These are phyloP conservation scores for Drosophila mettleri DNA, from an alignment of 2,888 invertebrate species.

Conservation along the genomic window DNA sequence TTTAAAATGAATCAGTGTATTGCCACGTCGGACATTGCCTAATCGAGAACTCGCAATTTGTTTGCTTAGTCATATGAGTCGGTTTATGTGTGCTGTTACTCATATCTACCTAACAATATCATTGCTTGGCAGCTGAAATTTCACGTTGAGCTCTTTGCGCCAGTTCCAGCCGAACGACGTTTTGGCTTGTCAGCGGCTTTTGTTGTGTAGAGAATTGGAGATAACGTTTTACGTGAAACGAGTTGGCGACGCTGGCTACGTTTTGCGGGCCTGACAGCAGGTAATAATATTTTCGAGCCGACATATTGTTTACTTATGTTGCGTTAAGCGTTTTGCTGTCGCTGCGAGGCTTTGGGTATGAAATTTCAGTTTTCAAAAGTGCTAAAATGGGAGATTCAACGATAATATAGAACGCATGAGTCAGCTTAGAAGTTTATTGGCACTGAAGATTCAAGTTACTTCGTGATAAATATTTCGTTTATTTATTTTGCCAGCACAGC, in stretches of 20 bases:
- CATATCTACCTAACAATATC: slow-evolving; percentile 15
- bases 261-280: not conserved
- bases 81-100: slow-evolving; percentile 6
- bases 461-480: slow-evolving; percentile 13
- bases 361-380: slow-evolving; percentile 45
- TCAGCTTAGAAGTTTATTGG: slow-evolving; percentile 51
- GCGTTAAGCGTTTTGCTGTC: slow-evolving; percentile 22
- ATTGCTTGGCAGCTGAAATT: slow-evolving; percentile 49
- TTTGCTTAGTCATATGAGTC: slow-evolving; percentile 20
- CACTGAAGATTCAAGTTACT: slow-evolving; percentile 10
- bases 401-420: slow-evolving; percentile 22
- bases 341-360: slow-evolving; percentile 27
- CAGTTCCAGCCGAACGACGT: slow-evolving; percentile 14
- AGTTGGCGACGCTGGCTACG: not conserved
- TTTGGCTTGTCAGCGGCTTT: slow-evolving; percentile 31
- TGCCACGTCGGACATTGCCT: not conserved
- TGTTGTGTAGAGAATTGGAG: slow-evolving; percentile 17
- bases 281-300: slow-evolving; percentile 9
- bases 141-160: slow-evolving; percentile 44
- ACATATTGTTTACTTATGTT: slow-evolving; percentile 4
- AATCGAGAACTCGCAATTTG: not conserved
- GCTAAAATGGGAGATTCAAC: slow-evolving; percentile 19
- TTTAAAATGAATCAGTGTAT: too few species aligned
- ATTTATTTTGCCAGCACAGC: slow-evolving; percentile 20
- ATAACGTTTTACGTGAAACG: slow-evolving; percentile 48